These are phyloP conservation scores for Typhlomys cinereus DNA, from an alignment of 2,113 vertebrate genomes.

Conservation along the genomic window DNA sequence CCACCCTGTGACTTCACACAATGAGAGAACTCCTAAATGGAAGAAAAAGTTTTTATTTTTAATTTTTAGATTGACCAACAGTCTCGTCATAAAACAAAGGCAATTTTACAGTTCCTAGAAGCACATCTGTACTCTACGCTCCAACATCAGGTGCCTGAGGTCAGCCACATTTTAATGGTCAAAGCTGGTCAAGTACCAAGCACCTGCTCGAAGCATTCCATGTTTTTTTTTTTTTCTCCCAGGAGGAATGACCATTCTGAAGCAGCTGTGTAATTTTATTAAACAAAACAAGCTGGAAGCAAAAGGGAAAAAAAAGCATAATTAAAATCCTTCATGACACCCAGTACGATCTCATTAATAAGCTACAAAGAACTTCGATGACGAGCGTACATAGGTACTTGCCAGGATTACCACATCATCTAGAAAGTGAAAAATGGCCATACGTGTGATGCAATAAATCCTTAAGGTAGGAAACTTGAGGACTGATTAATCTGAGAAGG, in stretches of 20 bases:
- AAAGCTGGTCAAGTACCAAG: constrained; percentile 57
- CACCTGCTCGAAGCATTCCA: constrained; percentile 59
- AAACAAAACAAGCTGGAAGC: constrained; percentile 58
- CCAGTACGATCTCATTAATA: constrained; percentile 52
- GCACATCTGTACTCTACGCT: constrained; percentile 41
- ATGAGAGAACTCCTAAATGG: constrained; percentile 31
- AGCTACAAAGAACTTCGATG: constrained; percentile 24
- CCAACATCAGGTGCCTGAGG: background rate
- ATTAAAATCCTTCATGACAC: constrained; percentile 64
- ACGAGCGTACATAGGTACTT: background rate
- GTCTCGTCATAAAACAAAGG: constrained; percentile 5
- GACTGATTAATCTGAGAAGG: constrained; percentile 42
- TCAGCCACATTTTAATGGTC: constrained; percentile 36
- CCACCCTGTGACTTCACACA: background rate
- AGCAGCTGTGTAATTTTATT: constrained; percentile 67
- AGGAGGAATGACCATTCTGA: constrained; percentile 49
- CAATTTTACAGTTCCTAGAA: constrained; percentile 45
- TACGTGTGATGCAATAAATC: constrained; percentile 18
- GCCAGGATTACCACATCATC: constrained; percentile 22
- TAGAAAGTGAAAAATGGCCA: constrained; percentile 50
- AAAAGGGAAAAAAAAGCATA: constrained; percentile 47
- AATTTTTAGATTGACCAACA: background rate
- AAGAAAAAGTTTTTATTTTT: constrained; percentile 54
- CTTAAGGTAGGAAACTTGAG: constrained; percentile 30
- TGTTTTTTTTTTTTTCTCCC: constrained; percentile 56